Percentiles rank a stretch among this genome's conserved stretches.
These are phyloP conservation scores for Ichneumoninae sp. DNA, from an alignment of 2,888 invertebrate species.

Conservation along the genomic window DNA sequence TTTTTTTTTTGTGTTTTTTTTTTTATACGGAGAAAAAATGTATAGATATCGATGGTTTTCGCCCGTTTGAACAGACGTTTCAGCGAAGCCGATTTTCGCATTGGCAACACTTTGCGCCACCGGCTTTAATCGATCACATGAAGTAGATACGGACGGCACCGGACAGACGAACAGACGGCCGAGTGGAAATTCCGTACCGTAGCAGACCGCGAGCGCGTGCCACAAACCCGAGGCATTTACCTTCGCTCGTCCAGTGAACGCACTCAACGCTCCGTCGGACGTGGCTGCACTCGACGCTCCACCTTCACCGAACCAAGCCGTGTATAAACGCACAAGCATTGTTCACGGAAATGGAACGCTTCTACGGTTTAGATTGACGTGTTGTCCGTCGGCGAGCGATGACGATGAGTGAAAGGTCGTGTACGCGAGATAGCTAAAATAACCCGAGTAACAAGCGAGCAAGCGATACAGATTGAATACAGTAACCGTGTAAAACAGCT, in stretches of 20 bases:
- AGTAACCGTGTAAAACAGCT: too few species aligned
- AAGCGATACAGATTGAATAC: too few species aligned
- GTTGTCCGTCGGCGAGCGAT: background rate
- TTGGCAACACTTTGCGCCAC: background rate
- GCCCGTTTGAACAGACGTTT: too few species aligned
- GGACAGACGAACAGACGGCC: conserved; percentile 6
- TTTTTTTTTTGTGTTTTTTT: too few species aligned
- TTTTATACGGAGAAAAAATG: too few species aligned
- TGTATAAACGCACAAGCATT: background rate
- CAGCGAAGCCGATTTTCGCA: background rate
- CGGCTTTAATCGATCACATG: conserved; percentile 12
- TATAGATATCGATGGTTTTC: too few species aligned
- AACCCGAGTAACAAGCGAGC: too few species aligned
- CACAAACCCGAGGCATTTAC: conserved; percentile 22
- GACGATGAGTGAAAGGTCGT: background rate
- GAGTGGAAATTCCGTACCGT: conserved; percentile 8
- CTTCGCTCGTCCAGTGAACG: conserved; percentile 38
- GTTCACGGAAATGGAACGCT: background rate
- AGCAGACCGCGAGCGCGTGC: conserved; percentile 11
- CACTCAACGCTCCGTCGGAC: conserved; percentile 52
- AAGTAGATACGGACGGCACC: conserved; percentile 2
- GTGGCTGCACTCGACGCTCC: conserved; percentile 40
- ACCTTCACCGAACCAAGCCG: conserved; percentile 5
- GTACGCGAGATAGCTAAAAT: background rate
- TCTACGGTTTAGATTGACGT: background rate